Percentiles rank a stretch among this genome's conserved stretches.
Evolutionary conservation across 2,113 vertebrate species (phyloP).

Genomic region (Pholis gunnellus): DNA sequence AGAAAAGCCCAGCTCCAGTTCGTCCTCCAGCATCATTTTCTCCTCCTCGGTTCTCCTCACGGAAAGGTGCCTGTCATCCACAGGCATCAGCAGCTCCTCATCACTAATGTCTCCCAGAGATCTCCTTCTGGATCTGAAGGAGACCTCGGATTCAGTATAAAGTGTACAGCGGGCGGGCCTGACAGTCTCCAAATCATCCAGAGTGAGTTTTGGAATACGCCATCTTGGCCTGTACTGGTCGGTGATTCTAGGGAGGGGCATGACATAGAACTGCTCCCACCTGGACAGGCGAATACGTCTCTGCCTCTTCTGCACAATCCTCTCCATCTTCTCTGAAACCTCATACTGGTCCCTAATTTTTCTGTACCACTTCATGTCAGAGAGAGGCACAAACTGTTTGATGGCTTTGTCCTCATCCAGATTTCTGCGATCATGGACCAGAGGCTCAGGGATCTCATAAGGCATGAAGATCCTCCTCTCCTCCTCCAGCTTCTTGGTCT

Average conservation of each 20-base stretch:
- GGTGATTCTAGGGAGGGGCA: slow-evolving; percentile 96
- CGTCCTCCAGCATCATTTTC: slow-evolving; percentile 92
- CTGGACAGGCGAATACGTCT: slow-evolving; percentile 97
- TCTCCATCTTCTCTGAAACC: slow-evolving; percentile 92
- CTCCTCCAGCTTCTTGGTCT: slow-evolving; percentile 87
- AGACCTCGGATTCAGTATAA: slow-evolving; percentile 90
- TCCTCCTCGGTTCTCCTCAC: slow-evolving; percentile 93
- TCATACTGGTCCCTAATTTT: slow-evolving; percentile 93
- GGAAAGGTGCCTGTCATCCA: slow-evolving; percentile 91
- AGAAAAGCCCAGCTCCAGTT: slow-evolving; percentile 96
- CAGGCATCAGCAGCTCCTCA: slow-evolving; percentile 91
- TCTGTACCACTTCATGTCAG: slow-evolving; percentile 99
- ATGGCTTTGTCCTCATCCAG: slow-evolving; percentile 93
- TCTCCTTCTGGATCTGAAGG: slow-evolving; percentile 90
- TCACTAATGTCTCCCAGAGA: slow-evolving; percentile 96
- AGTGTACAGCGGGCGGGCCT: slow-evolving; percentile 91
- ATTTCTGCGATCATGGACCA: slow-evolving; percentile 83
- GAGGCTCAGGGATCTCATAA: slow-evolving; percentile 93
- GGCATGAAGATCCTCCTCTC: slow-evolving; percentile 93
- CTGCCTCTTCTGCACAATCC: slow-evolving; percentile 92
- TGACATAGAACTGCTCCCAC: slow-evolving; percentile 99
- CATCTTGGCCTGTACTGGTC: slow-evolving; percentile 97
- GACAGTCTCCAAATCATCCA: slow-evolving; percentile 96
- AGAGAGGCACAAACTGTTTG: slow-evolving; percentile 94
- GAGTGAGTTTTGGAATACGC: slow-evolving; percentile 94